Percentiles rank a stretch among this genome's conserved stretches.
phyloP scores from a whole-genome alignment of 2,797 vertebrate species.

The Delichon dasypus region DNA sequence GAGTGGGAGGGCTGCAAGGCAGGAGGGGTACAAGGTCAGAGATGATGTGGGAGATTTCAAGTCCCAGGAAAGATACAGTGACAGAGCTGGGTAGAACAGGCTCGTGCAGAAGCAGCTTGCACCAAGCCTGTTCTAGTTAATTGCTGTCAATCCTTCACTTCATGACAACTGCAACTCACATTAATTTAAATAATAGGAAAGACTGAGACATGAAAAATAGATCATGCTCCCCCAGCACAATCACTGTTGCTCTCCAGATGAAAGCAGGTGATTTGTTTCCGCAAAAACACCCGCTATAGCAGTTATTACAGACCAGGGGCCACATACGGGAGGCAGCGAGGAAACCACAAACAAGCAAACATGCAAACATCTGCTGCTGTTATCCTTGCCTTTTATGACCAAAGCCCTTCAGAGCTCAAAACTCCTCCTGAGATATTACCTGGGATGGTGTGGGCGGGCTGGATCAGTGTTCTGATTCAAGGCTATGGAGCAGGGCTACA shows the following conservation, averaged over 20 bases:
- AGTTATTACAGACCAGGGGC: conserved; percentile 26
- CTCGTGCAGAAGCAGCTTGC: neutral
- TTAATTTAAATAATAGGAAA: conserved; percentile 69
- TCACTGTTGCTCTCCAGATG: conserved; percentile 59
- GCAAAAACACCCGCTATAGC: conserved; percentile 18
- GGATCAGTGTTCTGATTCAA: neutral
- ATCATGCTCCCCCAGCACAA: conserved; percentile 39
- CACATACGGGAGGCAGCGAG: neutral
- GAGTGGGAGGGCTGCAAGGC: neutral
- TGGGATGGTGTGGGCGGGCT: neutral
- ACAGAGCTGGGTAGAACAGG: neutral
- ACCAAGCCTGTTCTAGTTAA: conserved; percentile 10
- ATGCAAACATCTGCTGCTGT: neutral
- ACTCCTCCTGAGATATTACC: neutral
- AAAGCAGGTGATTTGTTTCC: conserved; percentile 68
- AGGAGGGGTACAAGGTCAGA: neutral
- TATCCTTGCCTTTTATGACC: conserved; percentile 25
- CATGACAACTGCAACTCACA: conserved; percentile 58
- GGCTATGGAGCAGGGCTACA: neutral
- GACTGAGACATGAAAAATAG: conserved; percentile 63
- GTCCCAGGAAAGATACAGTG: neutral
- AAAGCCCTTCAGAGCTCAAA: conserved; percentile 7
- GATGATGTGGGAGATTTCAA: neutral
- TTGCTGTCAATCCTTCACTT: conserved; percentile 57
- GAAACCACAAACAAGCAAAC: conserved; percentile 19